Conservation (phyloP, 2,888 invertebrate genomes). For the Pollenia griseotomentosa region DNA sequence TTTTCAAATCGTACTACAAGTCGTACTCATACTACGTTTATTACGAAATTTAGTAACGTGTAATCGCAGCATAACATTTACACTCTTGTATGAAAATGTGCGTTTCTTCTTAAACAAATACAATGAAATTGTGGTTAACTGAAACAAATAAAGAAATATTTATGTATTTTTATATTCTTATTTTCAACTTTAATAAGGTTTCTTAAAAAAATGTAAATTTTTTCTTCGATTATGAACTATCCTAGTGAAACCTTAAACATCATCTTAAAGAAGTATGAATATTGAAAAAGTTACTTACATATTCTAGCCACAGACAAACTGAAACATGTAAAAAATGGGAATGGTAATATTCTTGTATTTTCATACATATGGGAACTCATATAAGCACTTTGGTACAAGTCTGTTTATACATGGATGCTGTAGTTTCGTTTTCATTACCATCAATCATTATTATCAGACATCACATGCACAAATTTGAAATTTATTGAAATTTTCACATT, state of each 20-base stretch:
- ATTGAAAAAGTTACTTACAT: not conserved
- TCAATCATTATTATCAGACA: too few species aligned
- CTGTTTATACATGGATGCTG: too few species aligned
- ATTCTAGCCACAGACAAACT: not conserved
- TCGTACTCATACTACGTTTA: too few species aligned
- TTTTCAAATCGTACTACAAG: too few species aligned
- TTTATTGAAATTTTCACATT: too few species aligned
- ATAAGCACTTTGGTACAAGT: too few species aligned
- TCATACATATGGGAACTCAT: too few species aligned
- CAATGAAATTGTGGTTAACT: slow-evolving; percentile 44
- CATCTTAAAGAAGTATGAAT: not conserved
- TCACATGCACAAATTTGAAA: too few species aligned
- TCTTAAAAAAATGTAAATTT: slow-evolving; percentile 35
- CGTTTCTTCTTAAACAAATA: not conserved
- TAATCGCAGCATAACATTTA: too few species aligned
- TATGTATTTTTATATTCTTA: slow-evolving; percentile 26
- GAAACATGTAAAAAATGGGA: not conserved
- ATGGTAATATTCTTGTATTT: too few species aligned
- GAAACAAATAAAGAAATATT: not conserved
- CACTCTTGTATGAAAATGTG: not conserved
- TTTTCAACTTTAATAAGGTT: slow-evolving; percentile 43
- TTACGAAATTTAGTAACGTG: too few species aligned
- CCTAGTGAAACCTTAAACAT: slow-evolving; percentile 35
- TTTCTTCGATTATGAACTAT: slow-evolving; percentile 17
- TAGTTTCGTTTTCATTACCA: too few species aligned